Percentiles rank a stretch among this genome's conserved stretches.
These are phyloP conservation scores for Embiotoca jacksoni DNA, from an alignment of 2,113 vertebrate genomes.

Conservation along the genomic window DNA sequence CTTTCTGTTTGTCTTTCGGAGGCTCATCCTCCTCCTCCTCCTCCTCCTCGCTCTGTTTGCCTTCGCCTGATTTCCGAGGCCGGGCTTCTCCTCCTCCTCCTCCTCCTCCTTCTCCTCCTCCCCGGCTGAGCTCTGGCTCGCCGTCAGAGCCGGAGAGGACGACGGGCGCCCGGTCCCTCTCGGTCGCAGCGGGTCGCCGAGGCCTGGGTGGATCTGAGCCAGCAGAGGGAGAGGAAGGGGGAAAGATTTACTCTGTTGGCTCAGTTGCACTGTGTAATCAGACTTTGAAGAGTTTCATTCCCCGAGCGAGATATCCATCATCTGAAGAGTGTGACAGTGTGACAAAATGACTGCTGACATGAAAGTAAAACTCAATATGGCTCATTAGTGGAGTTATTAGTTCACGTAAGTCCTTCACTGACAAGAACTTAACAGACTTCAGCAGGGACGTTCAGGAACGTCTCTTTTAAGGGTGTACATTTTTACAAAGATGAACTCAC, in stretches of 20 bases:
- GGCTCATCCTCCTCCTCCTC: constrained; percentile 47
- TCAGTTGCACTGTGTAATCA: constrained; percentile 55
- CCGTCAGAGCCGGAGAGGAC: constrained; percentile 43
- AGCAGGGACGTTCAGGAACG: constrained; percentile 9
- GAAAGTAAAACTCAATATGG: constrained; percentile 74
- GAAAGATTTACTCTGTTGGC: constrained; percentile 57
- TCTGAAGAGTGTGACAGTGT: constrained; percentile 57
- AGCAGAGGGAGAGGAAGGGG: constrained; percentile 14
- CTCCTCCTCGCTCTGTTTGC: constrained; percentile 47
- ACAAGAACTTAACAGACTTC: constrained; percentile 21
- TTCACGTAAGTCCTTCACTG: constrained; percentile 56
- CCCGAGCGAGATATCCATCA: constrained; percentile 71
- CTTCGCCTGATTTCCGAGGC: constrained; percentile 18
- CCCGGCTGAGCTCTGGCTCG: constrained; percentile 49
- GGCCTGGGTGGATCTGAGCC: constrained; percentile 50
- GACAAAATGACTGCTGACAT: constrained; percentile 71
- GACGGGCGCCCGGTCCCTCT: constrained; percentile 7
- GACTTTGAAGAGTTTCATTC: constrained; percentile 69
- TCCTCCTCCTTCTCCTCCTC: constrained; percentile 36
- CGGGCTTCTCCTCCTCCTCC: constrained; percentile 6
- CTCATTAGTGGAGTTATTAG: constrained; percentile 74
- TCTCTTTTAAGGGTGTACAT: not conserved
- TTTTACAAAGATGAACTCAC: not conserved
- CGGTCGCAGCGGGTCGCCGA: constrained; percentile 1
- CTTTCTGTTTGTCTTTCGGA: constrained; percentile 64